Conservation (phyloP, 1,140 invertebrate genomes). For the Zaprionus ghesquierei region DNA sequence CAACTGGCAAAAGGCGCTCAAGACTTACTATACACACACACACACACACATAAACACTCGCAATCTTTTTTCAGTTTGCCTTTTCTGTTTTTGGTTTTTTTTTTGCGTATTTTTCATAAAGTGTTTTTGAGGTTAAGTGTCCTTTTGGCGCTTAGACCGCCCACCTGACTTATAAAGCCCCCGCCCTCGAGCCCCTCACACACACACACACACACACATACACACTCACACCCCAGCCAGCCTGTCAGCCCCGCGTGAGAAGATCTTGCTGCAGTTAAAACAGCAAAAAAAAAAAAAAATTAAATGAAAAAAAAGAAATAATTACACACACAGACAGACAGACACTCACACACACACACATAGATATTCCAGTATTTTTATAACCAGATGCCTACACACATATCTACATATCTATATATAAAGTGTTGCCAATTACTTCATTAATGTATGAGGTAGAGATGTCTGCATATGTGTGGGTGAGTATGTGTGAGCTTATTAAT, state of each 20-base stretch:
- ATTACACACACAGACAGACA: constrained; percentile 41
- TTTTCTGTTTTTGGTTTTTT: constrained; percentile 22
- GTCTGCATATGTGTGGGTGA: constrained; percentile 80
- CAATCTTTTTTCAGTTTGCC: constrained; percentile 39
- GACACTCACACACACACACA: constrained; percentile 20
- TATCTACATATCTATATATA: constrained; percentile 65
- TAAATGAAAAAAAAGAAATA: constrained; percentile 24
- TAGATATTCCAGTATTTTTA: constrained; percentile 62
- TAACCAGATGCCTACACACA: constrained; percentile 48
- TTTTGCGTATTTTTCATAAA: constrained; percentile 58
- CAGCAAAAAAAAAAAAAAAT: constrained; percentile 9
- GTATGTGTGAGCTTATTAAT: constrained; percentile 81
- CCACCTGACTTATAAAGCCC: not conserved
- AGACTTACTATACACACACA: constrained; percentile 53
- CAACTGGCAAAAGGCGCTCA: constrained; percentile 73
- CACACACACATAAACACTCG: constrained; percentile 10
- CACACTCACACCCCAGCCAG: not conserved
- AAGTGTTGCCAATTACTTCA: constrained; percentile 81
- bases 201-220: not conserved
- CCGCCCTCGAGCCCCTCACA: not conserved
- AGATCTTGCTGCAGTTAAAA: constrained; percentile 63
- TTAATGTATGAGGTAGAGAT: constrained; percentile 80
- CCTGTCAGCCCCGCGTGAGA: constrained; percentile 56
- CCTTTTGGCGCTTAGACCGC: constrained; percentile 63
- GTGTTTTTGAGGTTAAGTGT: constrained; percentile 80